A percentile compares a stretch with the other conserved stretches of the same genome.
phyloP scores from a whole-genome alignment of 2,797 vertebrate species.

The Karalla daura region DNA sequence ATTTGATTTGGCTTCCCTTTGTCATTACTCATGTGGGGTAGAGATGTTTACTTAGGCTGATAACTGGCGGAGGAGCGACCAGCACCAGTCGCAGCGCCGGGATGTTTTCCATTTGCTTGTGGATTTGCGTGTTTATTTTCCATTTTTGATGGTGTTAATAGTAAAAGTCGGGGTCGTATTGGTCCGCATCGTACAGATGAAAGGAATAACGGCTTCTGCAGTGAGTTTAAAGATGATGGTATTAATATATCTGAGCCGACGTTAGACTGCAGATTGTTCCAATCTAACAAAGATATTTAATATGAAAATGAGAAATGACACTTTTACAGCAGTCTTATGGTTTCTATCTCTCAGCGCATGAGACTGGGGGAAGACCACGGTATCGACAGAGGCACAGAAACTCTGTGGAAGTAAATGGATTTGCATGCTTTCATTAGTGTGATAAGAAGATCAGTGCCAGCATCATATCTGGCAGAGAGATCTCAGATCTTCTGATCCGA shows the following conservation, averaged over 20 bases:
- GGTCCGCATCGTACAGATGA: slow-evolving; percentile 4
- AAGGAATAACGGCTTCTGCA: not conserved
- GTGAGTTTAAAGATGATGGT: not conserved
- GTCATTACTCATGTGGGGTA: slow-evolving; percentile 63
- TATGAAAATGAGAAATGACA: slow-evolving; percentile 5
- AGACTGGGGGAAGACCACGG: not conserved
- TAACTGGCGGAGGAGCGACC: slow-evolving; percentile 40
- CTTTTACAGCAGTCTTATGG: slow-evolving; percentile 16
- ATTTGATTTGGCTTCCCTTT: slow-evolving; percentile 73
- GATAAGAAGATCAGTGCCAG: not conserved
- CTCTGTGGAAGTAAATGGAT: not conserved
- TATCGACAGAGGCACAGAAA: not conserved
- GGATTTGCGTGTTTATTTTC: slow-evolving; percentile 21
- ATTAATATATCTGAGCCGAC: not conserved
- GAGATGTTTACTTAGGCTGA: slow-evolving; percentile 66
- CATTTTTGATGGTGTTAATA: slow-evolving; percentile 28
- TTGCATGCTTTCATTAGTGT: not conserved
- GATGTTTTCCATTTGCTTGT: slow-evolving; percentile 52
- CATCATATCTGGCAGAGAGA: not conserved
- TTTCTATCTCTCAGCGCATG: not conserved
- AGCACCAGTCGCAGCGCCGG: slow-evolving; percentile 16
- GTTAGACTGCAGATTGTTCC: not conserved
- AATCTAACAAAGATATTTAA: slow-evolving; percentile 19
- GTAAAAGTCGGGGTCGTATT: slow-evolving; percentile 2
- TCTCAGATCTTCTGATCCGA: not conserved